Evolutionary conservation across 2,888 invertebrate species (phyloP).

Genomic region (Brachyptera risi): DNA sequence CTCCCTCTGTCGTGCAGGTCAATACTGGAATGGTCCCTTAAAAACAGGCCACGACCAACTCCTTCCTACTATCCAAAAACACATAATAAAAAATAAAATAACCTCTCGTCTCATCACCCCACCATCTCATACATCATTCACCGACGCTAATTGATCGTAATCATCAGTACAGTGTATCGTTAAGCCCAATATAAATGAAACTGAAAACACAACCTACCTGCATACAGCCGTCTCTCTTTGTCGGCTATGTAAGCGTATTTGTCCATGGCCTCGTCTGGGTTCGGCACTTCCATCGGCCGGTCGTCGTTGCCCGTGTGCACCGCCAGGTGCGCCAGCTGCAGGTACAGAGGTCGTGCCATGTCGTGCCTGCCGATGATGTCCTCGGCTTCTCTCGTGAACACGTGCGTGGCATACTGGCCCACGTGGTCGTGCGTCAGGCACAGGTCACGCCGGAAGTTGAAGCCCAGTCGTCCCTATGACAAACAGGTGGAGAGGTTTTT

Average conservation of each 20-base stretch:
- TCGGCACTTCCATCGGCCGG: conserved; percentile 60
- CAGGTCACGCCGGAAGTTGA: conserved; percentile 46
- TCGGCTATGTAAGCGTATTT: conserved; percentile 66
- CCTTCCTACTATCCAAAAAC: no score
- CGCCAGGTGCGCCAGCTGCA: conserved; percentile 75
- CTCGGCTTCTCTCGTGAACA: conserved; percentile 62
- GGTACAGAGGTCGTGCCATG: conserved; percentile 61
- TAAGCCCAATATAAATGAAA: no score
- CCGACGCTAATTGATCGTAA: no score
- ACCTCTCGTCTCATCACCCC: no score
- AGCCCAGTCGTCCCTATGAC: conserved; percentile 38
- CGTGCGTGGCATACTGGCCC: conserved; percentile 64
- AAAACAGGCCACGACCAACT: no score
- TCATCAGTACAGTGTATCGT: no score
- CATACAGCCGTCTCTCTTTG: conserved; percentile 62
- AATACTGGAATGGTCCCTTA: no score
- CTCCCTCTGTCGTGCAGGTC: no score
- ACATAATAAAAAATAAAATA: no score
- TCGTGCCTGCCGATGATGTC: conserved; percentile 48
- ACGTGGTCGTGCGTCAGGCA: conserved; percentile 49
- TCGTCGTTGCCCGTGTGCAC: conserved; percentile 71
- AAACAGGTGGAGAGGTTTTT: no score
- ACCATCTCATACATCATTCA: no score
- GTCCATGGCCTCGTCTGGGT: conserved; percentile 54
- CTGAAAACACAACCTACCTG: no score